Base-by-base conservation (phyloP, 2,113 vertebrate genomes). In the Cavia aperea region DNA sequence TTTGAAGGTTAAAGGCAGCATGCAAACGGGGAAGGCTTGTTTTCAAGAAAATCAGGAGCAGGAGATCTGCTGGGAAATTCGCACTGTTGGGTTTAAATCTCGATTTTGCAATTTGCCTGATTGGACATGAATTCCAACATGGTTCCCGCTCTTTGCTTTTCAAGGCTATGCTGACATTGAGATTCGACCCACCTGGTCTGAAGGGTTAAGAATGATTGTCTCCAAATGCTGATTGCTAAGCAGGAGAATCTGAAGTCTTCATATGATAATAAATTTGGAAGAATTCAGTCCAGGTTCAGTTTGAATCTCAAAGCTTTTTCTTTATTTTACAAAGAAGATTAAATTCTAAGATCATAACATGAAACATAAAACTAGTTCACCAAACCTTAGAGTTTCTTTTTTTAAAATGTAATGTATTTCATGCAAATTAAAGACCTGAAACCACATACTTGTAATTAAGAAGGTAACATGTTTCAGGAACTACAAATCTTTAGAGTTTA, bases 1-100 rank as follows among this genome's bases (percentile, higher is more conserved):
- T 85, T 68, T 98, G 98, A 98, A 98, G 98, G 98, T 98, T 96
- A 98, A 97, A 97, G 96, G 51, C 96, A 95, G 95, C 89, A 73
- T 90, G 95, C 94, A 97, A 97, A 97, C 95, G 95, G 91, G 95
- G 93, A 83, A 95, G 86, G 93, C 90, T 96, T 91, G 93, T 97
- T 97, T 97, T 96, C 51, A 90, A 95, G 96, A 95, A 97, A 97
- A 97, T 94, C 92, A 95, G 96, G 97, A 97, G 95, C 96, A 96
- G 81, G 87, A 96, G 94, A 95, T 97, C 89, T 94, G 90, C 95
- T 95, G 92, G 97, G 96, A 97, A 95, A 97, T 95, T 97, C 94
- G 96, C 95, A 94, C 92, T 91, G 94, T 96, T 96, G 93, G 92
- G 93, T 97, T 96, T 96, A 84, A 97, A 93, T 96, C 95, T 97